A percentile compares a stretch with the other conserved stretches of the same genome.
Conservation (phyloP, 2,797 vertebrate genomes). For the Arrhamphus sclerolepis region DNA sequence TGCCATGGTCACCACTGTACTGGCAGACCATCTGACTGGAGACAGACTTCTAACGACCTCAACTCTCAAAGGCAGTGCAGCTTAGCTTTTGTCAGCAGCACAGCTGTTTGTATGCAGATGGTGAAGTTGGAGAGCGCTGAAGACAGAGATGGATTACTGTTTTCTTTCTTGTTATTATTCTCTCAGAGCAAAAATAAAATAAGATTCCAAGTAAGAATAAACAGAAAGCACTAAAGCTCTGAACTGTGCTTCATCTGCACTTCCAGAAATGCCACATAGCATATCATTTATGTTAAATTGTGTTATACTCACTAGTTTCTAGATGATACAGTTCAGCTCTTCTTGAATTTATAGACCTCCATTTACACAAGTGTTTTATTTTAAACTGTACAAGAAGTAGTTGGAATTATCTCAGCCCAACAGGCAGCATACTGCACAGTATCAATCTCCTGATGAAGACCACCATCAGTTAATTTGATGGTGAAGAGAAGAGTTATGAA, state of each 20-base stretch:
- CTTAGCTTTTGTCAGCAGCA: slow-evolving; percentile 27
- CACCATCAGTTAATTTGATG: neutral
- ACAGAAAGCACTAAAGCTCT: slow-evolving; percentile 7
- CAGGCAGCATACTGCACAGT: neutral
- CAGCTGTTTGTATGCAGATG: slow-evolving; percentile 17
- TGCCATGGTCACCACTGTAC: slow-evolving; percentile 58
- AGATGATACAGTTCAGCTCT: no score
- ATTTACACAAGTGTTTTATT: slow-evolving; percentile 1
- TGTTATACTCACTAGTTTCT: no score
- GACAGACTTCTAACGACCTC: slow-evolving; percentile 58
- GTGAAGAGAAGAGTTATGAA: no score
- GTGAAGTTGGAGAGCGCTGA: slow-evolving; percentile 6
- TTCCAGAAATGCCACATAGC: slow-evolving; percentile 5
- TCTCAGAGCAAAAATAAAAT: slow-evolving; percentile 18
- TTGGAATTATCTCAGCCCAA: neutral
- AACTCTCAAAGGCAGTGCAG: slow-evolving; percentile 37
- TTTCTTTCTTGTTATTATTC: slow-evolving; percentile 11
- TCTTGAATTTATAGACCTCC: neutral
- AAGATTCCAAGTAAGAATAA: slow-evolving; percentile 17
- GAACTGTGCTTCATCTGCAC: slow-evolving; percentile 12
- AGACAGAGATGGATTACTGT: slow-evolving; percentile 16
- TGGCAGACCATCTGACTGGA: slow-evolving; percentile 52
- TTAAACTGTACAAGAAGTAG: slow-evolving; percentile 3
- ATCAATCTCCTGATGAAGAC: slow-evolving; percentile 1
- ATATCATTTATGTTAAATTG: slow-evolving; percentile 3